Conservation (phyloP, 2,797 vertebrate species). For the Labroides dimidiatus region DNA sequence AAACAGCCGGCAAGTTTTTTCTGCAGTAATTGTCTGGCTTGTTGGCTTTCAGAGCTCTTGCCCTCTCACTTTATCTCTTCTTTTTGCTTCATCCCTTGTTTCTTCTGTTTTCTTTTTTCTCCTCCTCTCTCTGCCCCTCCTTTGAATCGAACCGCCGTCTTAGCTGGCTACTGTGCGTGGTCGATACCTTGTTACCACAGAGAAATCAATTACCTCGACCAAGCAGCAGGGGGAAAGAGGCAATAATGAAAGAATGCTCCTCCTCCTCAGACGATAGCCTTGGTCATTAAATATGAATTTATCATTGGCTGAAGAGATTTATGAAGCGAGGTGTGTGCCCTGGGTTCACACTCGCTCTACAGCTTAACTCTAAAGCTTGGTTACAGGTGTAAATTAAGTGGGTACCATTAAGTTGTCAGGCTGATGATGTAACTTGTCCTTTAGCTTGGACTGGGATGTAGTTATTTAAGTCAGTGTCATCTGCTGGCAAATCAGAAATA, state of each 20-base stretch:
- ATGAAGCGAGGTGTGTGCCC: conserved; percentile 59
- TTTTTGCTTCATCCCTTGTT: conserved; percentile 42
- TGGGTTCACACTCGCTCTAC: conserved; percentile 60
- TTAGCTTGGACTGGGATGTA: conserved; percentile 12
- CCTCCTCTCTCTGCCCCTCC: conserved; percentile 52
- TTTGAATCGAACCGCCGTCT: conserved; percentile 78
- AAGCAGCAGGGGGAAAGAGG: conserved; percentile 79
- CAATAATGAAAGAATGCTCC: conserved; percentile 85
- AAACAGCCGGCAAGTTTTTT: conserved; percentile 47
- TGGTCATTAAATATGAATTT: conserved; percentile 85
- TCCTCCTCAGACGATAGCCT: conserved; percentile 76
- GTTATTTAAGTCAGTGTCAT: conserved; percentile 15
- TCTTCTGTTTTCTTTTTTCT: conserved; percentile 1
- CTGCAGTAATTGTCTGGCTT: conserved; percentile 69
- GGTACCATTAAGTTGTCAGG: conserved; percentile 34
- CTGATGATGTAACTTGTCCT: conserved; percentile 5
- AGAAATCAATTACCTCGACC: conserved; percentile 87
- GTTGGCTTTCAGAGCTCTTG: conserved; percentile 56
- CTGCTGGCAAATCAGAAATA: background rate
- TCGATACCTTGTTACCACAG: conserved; percentile 88
- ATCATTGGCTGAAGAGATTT: conserved; percentile 77
- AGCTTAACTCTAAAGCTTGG: conserved; percentile 51
- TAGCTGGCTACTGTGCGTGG: conserved; percentile 76
- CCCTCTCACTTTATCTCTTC: conserved; percentile 44
- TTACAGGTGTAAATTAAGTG: conserved; percentile 52